Conservation (phyloP, 1,140 invertebrate species). For the Epicauta chinensis region DNA sequence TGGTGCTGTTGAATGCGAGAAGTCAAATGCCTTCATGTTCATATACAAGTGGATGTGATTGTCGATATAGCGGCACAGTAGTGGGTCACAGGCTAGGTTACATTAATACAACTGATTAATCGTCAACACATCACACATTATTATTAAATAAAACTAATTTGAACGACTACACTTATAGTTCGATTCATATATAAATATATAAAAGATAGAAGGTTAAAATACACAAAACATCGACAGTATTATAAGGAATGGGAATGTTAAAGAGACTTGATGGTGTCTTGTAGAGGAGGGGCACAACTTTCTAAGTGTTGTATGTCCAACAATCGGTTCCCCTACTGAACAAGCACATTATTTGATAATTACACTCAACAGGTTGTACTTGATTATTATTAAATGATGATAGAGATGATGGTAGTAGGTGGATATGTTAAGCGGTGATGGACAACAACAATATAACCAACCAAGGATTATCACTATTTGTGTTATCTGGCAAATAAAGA, state of each 20-base stretch:
- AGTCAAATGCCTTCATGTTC: slow-evolving; percentile 17
- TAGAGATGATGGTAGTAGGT: no score
- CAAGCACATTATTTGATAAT: no score
- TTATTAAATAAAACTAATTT: slow-evolving; percentile 1
- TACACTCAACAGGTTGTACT: no score
- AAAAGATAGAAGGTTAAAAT: slow-evolving; percentile 19
- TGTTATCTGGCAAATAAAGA: no score
- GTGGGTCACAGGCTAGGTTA: slow-evolving; percentile 19
- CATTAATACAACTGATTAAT: slow-evolving; percentile 1
- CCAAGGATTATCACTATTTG: no score
- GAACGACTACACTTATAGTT: slow-evolving; percentile 8
- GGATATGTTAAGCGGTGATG: no score
- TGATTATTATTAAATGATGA: no score
- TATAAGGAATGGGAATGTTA: neutral
- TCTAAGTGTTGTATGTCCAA: no score
- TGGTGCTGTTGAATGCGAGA: slow-evolving; percentile 13
- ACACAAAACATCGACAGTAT: slow-evolving; percentile 5
- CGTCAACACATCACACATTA: neutral
- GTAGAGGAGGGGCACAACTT: slow-evolving; percentile 12
- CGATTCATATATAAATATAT: slow-evolving; percentile 6
- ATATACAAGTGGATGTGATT: slow-evolving; percentile 4
- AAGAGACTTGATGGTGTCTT: slow-evolving; percentile 4
- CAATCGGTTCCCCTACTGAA: no score
- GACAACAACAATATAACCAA: no score
- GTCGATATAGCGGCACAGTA: slow-evolving; percentile 13